Evolutionary conservation across 1,140 invertebrate species (phyloP).

Genomic region (Formica exsecta): DNA sequence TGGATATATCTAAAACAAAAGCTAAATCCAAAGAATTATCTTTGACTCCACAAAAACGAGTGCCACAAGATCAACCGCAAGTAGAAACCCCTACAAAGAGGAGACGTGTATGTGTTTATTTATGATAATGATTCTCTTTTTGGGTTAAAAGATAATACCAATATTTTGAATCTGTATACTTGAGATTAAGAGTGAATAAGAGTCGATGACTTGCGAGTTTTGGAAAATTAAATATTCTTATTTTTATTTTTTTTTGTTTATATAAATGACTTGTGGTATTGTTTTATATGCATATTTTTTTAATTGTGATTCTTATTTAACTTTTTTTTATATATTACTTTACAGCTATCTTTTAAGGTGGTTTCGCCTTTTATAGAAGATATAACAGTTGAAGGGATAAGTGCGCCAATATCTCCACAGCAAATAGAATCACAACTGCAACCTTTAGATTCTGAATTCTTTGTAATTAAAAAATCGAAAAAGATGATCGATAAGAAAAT

Average conservation of each 20-base stretch:
- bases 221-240: not conserved
- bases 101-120: conserved; percentile 15
- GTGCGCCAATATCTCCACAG: not conserved
- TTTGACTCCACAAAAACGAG: conserved; percentile 20
- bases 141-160: too few relatives aligned
- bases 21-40: not conserved
- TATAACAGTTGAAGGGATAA: not conserved
- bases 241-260: too few relatives aligned
- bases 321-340: not conserved
- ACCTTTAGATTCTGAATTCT: not conserved
- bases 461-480: not conserved
- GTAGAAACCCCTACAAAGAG: not conserved
- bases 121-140: too few relatives aligned
- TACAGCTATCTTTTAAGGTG: not conserved
- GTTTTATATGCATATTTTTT: not conserved
- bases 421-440: not conserved
- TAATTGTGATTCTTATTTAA: not conserved
- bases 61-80: not conserved
- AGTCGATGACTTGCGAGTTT: not conserved
- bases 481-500: not conserved
- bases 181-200: not conserved
- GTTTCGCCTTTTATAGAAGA: not conserved
- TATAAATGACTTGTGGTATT: too few relatives aligned
- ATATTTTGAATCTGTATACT: not conserved
- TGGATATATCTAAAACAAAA: not conserved